Evolutionary conservation across 2,113 vertebrate genomes (phyloP).

Genomic region (Athene noctua): DNA sequence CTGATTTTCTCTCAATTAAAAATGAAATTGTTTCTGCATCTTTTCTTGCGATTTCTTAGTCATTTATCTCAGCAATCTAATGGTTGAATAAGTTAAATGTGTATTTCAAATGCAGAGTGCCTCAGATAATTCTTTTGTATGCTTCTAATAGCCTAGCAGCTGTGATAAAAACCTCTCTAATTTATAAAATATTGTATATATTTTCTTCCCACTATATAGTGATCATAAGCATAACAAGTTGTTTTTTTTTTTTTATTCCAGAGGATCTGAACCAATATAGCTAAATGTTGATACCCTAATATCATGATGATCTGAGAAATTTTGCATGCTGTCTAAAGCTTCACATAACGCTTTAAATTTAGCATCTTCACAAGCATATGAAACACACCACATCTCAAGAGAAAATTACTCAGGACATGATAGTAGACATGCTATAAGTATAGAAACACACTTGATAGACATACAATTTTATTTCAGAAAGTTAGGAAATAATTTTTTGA

Average conservation of each 20-base stretch:
- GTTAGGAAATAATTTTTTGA: not conserved
- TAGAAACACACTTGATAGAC: not conserved
- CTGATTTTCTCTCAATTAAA: constrained; percentile 37
- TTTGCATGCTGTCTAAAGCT: not conserved
- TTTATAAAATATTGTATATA: not conserved
- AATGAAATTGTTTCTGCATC: constrained; percentile 10
- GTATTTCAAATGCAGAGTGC: constrained; percentile 25
- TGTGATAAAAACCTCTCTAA: not conserved
- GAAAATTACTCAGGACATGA: not conserved
- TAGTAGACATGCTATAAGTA: not conserved
- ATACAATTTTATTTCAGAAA: not conserved
- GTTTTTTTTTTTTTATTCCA: not conserved
- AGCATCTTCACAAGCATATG: not conserved
- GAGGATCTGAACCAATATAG: not conserved
- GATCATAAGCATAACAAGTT: not conserved
- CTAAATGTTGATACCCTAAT: not conserved
- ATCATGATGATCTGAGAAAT: not conserved
- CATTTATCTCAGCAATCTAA: constrained; percentile 19
- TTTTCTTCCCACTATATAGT: not conserved
- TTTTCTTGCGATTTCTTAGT: constrained; percentile 22
- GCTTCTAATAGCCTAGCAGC: not conserved
- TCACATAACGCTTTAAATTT: not conserved
- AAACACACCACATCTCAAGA: not conserved
- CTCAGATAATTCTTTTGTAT: constrained; percentile 17
- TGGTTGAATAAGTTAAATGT: constrained; percentile 21